phyloP scores from a whole-genome alignment of 2,888 invertebrate species.

The Xanthorhoe spadicearia region DNA sequence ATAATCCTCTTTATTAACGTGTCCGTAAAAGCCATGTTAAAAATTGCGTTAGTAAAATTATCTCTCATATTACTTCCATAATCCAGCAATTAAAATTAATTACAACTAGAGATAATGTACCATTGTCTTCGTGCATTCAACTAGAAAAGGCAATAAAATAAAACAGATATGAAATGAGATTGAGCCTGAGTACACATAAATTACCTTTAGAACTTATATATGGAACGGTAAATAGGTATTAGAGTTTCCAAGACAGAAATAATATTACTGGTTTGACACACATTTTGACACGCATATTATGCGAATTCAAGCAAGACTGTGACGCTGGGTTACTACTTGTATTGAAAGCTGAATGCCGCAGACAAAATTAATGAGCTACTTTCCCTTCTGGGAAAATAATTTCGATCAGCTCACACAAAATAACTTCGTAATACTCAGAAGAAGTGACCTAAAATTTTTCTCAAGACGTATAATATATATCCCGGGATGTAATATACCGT shows the following conservation, averaged over 20 bases:
- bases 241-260: neutral
- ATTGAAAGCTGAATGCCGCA: neutral
- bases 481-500: too few relatives aligned
- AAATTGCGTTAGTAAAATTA: neutral
- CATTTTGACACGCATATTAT: neutral
- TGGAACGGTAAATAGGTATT: slow-evolving; percentile 3
- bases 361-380: too few relatives aligned
- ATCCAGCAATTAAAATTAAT: neutral
- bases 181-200: neutral
- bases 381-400: too few relatives aligned
- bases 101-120: neutral
- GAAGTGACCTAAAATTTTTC: too few relatives aligned
- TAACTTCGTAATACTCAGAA: too few relatives aligned
- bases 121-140: slow-evolving; percentile 4
- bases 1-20: too few relatives aligned
- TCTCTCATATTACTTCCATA: neutral
- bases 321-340: too few relatives aligned
- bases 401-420: too few relatives aligned
- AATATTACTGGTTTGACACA: neutral
- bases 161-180: neutral
- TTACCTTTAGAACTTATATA: neutral
- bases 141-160: neutral
- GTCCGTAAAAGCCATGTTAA: too few relatives aligned
- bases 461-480: too few relatives aligned
- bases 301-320: too few relatives aligned